Percentiles rank a stretch among this genome's conserved stretches.
Evolutionary conservation across 2,888 invertebrate species (phyloP).

Genomic region (Zeuzera pyrina): DNA sequence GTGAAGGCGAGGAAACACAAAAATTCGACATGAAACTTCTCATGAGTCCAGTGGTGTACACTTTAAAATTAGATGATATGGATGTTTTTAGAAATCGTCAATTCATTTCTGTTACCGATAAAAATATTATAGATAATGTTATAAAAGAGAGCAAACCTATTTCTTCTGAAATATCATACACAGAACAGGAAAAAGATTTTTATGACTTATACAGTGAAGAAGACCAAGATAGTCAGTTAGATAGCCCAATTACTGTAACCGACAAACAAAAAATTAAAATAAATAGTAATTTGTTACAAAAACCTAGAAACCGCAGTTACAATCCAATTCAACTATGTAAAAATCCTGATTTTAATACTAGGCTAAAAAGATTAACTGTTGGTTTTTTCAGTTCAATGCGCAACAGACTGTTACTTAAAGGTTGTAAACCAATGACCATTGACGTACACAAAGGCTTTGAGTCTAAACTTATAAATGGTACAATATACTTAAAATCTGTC

Average conservation of each 20-base stretch:
- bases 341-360: slow-evolving; percentile 62
- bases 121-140: slow-evolving; percentile 30
- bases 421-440: slow-evolving; percentile 49
- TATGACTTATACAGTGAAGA: slow-evolving; percentile 5
- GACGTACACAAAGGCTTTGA: slow-evolving; percentile 55
- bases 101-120: slow-evolving; percentile 24
- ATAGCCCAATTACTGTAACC: slow-evolving; percentile 11
- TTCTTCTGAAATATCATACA: slow-evolving; percentile 4
- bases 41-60: slow-evolving; percentile 44
- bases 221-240: slow-evolving; percentile 7
- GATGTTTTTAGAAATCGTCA: slow-evolving; percentile 24
- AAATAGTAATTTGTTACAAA: slow-evolving; percentile 41
- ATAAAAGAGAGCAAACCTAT: slow-evolving; percentile 40
- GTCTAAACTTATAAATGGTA: slow-evolving; percentile 37
- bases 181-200: slow-evolving; percentile 9
- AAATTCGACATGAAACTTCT: slow-evolving; percentile 51
- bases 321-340: slow-evolving; percentile 51
- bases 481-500: slow-evolving; percentile 32
- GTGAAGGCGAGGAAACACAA: slow-evolving; percentile 12
- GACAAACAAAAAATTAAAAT: slow-evolving; percentile 29
- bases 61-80: slow-evolving; percentile 49
- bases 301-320: slow-evolving; percentile 43
- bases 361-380: slow-evolving; percentile 42
- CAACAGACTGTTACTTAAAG: slow-evolving; percentile 39
- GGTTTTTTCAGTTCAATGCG: slow-evolving; percentile 43